Evolutionary conservation across 2,113 vertebrate species (phyloP), one percentile per base, ranked within the genome.

Genomic region (Solea solea): DNA sequence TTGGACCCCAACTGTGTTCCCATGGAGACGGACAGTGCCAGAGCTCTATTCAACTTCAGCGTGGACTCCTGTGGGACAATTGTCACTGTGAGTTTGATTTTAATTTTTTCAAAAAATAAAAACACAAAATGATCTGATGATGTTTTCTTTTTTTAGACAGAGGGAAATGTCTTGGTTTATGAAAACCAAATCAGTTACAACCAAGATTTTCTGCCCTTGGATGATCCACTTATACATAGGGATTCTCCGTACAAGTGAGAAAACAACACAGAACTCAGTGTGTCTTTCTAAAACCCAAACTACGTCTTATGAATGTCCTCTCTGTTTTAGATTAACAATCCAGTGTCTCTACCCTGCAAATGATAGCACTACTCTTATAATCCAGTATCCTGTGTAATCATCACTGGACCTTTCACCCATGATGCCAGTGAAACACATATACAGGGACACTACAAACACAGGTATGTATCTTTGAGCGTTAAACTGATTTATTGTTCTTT

Each of bases 131-230:
- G 16, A 74, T 48, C 13, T 11, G 10, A 8, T 64, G 4, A 0
- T 52, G 0, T 83, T 49, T 63, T 34, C 45, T 7, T 68, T 34
- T 49, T 8, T 48, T 34, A 94, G 93, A 75, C 83, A 27, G 80
- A 88, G 8, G 87, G 81, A 16, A 73, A 84, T 44, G 56, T 79
- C 62, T 63, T 94, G 13, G 65, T 93, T 5, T 93, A 93, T 76
- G 90, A 93, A 76, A 94, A 94, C 27, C 91, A 93, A 69, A 91
- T 94, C 46, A 72, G 65, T 4, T 90, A 85, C 78, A 21, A 2
- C 21, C 82, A 86, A 49, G 81, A 88, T 10, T 61, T 77, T 7
- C 76, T 90, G 0, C 84, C 85, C 0, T 27, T 44, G 10, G 46
- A 70, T 2, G 80, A 75, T 7, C 88, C 88, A 0, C 10, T 92